Evolutionary conservation across 2,113 vertebrate species (phyloP).

Genomic region (Pangasianodon hypophthalmus): DNA sequence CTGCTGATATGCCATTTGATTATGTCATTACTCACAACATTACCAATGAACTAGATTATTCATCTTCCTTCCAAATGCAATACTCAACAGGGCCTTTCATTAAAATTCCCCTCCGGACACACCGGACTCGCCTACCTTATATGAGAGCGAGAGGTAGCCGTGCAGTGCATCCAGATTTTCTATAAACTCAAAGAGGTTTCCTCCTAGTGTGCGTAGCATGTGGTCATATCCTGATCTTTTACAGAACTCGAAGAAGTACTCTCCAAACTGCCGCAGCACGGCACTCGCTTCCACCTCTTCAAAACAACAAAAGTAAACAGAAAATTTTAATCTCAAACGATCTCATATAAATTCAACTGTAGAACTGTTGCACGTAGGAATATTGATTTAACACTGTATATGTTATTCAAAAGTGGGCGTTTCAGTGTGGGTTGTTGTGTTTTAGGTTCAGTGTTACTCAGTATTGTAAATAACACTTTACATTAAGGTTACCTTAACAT

Average conservation of each 20-base stretch:
- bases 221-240: constrained; percentile 80
- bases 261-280: constrained; percentile 78
- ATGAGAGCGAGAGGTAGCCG: constrained; percentile 79
- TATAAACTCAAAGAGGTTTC: constrained; percentile 80
- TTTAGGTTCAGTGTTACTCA: no score
- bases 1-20: background rate
- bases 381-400: no score
- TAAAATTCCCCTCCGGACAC: constrained; percentile 7
- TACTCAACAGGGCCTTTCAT: constrained; percentile 18
- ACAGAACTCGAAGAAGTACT: constrained; percentile 83
- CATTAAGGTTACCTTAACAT: background rate
- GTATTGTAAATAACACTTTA: background rate
- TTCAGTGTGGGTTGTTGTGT: no score
- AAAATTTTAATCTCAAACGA: background rate
- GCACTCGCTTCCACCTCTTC: constrained; percentile 71
- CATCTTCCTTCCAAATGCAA: constrained; percentile 10
- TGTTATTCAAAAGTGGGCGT: no score
- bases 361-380: background rate
- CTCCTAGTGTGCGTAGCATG: constrained; percentile 80
- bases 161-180: constrained; percentile 81
- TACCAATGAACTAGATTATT: background rate
- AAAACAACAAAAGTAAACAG: constrained; percentile 43
- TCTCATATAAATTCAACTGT: background rate
- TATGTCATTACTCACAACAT: background rate
- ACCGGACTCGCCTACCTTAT: constrained; percentile 70